These are phyloP conservation scores for Boloria selene DNA, from an alignment of 2,888 invertebrate genomes.

Conservation along the genomic window DNA sequence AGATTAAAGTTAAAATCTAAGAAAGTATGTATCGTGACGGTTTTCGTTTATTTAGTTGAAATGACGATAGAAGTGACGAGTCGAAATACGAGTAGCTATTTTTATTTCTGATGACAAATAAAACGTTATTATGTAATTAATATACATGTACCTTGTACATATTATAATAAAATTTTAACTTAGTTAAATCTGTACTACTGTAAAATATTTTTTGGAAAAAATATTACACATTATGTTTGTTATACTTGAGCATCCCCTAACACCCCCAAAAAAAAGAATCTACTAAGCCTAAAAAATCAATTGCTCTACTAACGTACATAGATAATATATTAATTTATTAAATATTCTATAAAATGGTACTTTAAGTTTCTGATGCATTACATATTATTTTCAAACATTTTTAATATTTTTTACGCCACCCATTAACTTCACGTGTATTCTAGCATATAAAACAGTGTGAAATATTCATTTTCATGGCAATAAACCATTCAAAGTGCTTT, in stretches of 20 bases:
- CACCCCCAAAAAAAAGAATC: too few species aligned
- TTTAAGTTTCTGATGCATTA: too few species aligned
- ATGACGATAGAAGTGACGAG: constrained; percentile 52
- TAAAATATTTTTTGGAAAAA: too few species aligned
- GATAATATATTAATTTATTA: too few species aligned
- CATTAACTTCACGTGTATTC: constrained; percentile 4
- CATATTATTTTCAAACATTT: background rate
- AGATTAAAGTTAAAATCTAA: constrained; percentile 36
- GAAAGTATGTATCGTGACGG: constrained; percentile 44
- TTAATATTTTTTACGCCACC: background rate
- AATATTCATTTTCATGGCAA: constrained; percentile 16
- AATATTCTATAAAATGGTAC: too few species aligned
- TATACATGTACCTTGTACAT: too few species aligned
- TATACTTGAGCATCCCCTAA: too few species aligned
- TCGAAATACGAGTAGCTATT: constrained; percentile 1
- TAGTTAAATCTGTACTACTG: too few species aligned
- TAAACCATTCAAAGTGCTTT: constrained; percentile 22
- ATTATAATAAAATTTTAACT: too few species aligned
- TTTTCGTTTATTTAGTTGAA: constrained; percentile 55
- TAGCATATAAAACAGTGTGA: background rate
- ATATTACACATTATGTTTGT: too few species aligned
- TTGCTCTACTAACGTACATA: too few species aligned
- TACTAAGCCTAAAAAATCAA: too few species aligned
- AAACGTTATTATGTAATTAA: background rate
- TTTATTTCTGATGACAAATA: constrained; percentile 6